These are phyloP conservation scores for Orchesella cincta DNA, from an alignment of 1,140 invertebrate genomes.

Conservation along the genomic window DNA sequence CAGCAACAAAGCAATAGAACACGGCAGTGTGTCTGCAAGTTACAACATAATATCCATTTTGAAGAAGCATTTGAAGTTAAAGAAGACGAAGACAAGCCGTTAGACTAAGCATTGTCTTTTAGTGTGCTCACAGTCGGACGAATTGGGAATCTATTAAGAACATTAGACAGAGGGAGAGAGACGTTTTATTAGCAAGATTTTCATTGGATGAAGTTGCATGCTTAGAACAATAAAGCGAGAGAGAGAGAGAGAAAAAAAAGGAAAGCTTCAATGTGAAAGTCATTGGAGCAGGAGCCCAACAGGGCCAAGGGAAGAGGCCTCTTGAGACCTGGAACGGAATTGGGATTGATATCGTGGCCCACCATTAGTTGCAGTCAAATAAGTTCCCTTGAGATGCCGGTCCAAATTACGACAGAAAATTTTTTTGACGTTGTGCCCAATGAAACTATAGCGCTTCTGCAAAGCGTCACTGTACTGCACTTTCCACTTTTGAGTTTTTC, in stretches of 20 bases:
- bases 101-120: neutral
- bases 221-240: conserved; percentile 51
- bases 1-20: no score
- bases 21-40: no score
- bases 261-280: conserved; percentile 14
- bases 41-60: conserved; percentile 22
- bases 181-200: conserved; percentile 48
- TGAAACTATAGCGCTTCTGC: no score
- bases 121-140: neutral
- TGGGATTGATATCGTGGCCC: conserved; percentile 52
- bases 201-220: conserved; percentile 48
- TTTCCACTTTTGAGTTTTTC: no score
- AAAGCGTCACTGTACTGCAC: no score
- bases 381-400: conserved; percentile 51
- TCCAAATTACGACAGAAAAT: conserved; percentile 51
- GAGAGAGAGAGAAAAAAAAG: neutral
- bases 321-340: conserved; percentile 47
- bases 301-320: conserved; percentile 44
- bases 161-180: conserved; percentile 46
- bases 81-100: neutral
- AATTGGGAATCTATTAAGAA: conserved; percentile 51
- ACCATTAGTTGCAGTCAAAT: conserved; percentile 52
- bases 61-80: neutral
- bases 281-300: conserved; percentile 20
- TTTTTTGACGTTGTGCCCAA: conserved; percentile 50